Percentiles rank a stretch among this genome's conserved stretches.
Evolutionary conservation across 2,113 vertebrate genomes (phyloP).

Genomic region (Syngnathus floridae): DNA sequence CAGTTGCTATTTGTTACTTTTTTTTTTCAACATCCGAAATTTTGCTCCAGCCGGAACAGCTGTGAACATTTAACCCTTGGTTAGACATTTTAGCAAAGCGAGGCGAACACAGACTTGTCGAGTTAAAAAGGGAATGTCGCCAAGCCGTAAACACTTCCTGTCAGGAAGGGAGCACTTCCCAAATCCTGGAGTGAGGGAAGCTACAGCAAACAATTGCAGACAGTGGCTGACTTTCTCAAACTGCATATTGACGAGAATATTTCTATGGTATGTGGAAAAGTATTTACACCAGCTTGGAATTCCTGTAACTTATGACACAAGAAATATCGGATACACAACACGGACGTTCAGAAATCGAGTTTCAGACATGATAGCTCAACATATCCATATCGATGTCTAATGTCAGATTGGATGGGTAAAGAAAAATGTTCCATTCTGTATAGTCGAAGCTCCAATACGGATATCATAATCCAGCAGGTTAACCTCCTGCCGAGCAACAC

Average conservation of each 20-base stretch:
- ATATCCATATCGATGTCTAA: neutral
- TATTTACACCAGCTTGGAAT: neutral
- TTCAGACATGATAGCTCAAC: neutral
- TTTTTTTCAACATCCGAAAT: conserved; percentile 27
- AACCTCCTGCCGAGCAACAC: conserved; percentile 38
- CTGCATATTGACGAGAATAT: neutral
- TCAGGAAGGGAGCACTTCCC: conserved; percentile 76
- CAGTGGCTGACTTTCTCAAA: conserved; percentile 18
- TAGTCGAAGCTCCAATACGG: conserved; percentile 14
- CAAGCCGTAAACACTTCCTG: conserved; percentile 76
- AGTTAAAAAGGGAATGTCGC: conserved; percentile 75
- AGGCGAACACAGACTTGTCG: conserved; percentile 60
- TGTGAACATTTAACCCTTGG: conserved; percentile 30
- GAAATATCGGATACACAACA: neutral
- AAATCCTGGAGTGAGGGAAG: conserved; percentile 66
- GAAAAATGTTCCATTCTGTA: conserved; percentile 1
- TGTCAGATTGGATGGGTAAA: conserved; percentile 17
- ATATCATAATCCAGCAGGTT: conserved; percentile 41
- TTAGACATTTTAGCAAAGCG: conserved; percentile 40
- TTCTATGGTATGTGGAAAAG: neutral
- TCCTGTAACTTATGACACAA: neutral
- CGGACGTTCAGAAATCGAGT: neutral
- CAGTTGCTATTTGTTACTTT: conserved; percentile 21
- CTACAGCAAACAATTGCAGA: conserved; percentile 52
- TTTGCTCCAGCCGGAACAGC: conserved; percentile 17